These are phyloP conservation scores for Pelecanus crispus DNA, from an alignment of 2,113 vertebrate genomes.

Conservation along the genomic window DNA sequence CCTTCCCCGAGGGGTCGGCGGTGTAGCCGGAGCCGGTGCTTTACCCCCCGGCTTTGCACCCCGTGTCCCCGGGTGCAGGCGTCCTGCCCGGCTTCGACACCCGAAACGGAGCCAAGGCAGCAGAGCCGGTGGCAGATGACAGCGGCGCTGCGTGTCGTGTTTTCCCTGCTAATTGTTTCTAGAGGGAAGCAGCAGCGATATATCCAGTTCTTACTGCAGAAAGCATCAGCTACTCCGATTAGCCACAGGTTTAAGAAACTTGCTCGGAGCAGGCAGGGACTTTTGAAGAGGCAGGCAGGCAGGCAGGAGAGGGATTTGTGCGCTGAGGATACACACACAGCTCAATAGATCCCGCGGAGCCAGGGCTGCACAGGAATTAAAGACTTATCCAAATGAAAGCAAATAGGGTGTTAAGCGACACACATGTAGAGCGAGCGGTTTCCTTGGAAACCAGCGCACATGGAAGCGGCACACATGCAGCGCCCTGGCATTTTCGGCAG, in stretches of 20 bases:
- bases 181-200: not conserved
- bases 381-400: constrained; percentile 63
- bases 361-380: constrained; percentile 56
- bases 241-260: constrained; percentile 50
- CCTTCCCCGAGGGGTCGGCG: not conserved
- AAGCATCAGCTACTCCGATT: not conserved
- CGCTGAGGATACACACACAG: not conserved
- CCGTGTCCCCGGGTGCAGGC: accelerated
- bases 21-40: accelerated
- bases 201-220: not conserved
- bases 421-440: constrained; percentile 66
- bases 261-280: constrained; percentile 13
- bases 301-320: constrained; percentile 34
- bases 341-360: constrained; percentile 26
- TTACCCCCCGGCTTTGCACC: not conserved
- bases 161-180: constrained; percentile 5
- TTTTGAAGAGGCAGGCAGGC: constrained; percentile 13
- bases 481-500: not conserved
- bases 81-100: not conserved
- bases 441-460: constrained; percentile 65
- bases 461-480: constrained; percentile 50
- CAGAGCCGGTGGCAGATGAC: not conserved
- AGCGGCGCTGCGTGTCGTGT: not conserved
- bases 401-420: constrained; percentile 65
- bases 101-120: not conserved